These are phyloP conservation scores for Netelia inedita DNA, from an alignment of 2,888 invertebrate genomes.

Conservation along the genomic window DNA sequence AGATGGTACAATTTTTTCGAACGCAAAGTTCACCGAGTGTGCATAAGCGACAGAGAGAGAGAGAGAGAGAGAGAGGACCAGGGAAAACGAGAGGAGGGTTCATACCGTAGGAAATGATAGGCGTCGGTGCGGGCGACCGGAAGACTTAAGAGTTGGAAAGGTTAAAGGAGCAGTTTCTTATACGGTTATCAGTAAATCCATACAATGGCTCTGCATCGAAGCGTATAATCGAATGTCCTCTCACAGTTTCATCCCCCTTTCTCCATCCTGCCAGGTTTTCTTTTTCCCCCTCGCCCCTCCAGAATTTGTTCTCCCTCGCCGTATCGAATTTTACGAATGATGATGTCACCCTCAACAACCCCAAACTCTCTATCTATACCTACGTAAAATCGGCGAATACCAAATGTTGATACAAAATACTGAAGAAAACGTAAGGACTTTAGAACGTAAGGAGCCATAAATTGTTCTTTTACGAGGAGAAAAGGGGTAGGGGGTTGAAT, in stretches of 20 bases:
- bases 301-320: constrained; percentile 11
- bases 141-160: constrained; percentile 63
- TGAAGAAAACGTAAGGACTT: not conserved
- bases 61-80: constrained; percentile 2
- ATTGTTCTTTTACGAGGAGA: not conserved
- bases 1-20: constrained; percentile 6
- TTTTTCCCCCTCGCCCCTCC: constrained; percentile 21
- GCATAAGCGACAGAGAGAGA: not conserved
- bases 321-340: constrained; percentile 54
- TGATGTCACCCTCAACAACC: constrained; percentile 41
- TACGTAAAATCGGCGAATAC: not conserved
- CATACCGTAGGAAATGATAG: constrained; percentile 46
- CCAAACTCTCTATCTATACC: not conserved
- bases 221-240: constrained; percentile 68
- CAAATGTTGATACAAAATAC: not conserved
- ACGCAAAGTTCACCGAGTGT: not conserved
- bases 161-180: constrained; percentile 68
- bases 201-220: constrained; percentile 67
- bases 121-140: constrained; percentile 61
- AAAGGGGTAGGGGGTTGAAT: not conserved
- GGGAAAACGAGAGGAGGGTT: constrained; percentile 1
- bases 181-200: constrained; percentile 68
- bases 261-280: not conserved
- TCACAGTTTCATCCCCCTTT: constrained; percentile 36
- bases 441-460: not conserved